Evolutionary conservation across 30 jellyfish, hydroid and myxozoan genomes (phyloP), one percentile per base, ranked within the genome.

Genomic region (Sanderia malayensis): DNA sequence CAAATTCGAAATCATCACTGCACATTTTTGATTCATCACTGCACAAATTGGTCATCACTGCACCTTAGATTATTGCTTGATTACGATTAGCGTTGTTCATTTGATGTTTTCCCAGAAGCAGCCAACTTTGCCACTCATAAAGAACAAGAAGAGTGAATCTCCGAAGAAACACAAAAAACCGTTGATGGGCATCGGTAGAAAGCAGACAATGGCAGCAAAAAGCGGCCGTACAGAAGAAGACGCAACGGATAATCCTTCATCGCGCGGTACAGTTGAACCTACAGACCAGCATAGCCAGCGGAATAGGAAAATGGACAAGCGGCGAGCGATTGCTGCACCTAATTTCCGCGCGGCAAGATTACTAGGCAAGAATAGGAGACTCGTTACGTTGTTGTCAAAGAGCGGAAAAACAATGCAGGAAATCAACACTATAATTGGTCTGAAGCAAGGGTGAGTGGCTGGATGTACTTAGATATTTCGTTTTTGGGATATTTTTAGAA

Each of bases 391-490:
- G 61, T 25, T 71, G 32, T 26, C 69, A 8, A 55, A 71, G 31
- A 65, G 83, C 23, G 83, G 83, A 22, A 71, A 71, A 71, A 46
- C 83, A 1, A 46, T 47, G 83, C 58, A 53, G 10, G 83, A 71
- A 22, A 71, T 71, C 31, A 30, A 49, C 4, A 59, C 70, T 10
- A 71, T 71, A 46, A 71, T 71, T 46, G 83, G 83, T 49, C 64
- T 49, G 11, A 49, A 49, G 8, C 64, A 49, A 49, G 64, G 25
- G 64, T 49, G 18, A 9, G 64, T 49, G n/a, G n/a, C n/a, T n/a
- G n/a, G n/a, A n/a, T n/a, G n/a, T n/a, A n/a, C n/a, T n/a, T n/a
- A n/a, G n/a, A n/a, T n/a, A n/a, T n/a, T n/a, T n/a, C n/a, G n/a
- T n/a, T n/a, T n/a, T n/a, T n/a, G n/a, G n/a, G n/a, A n/a, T n/a